Evolutionary conservation across 64 coral and sea anemone genomes (phyloP).

Genomic region (Stylophora pistillata): DNA sequence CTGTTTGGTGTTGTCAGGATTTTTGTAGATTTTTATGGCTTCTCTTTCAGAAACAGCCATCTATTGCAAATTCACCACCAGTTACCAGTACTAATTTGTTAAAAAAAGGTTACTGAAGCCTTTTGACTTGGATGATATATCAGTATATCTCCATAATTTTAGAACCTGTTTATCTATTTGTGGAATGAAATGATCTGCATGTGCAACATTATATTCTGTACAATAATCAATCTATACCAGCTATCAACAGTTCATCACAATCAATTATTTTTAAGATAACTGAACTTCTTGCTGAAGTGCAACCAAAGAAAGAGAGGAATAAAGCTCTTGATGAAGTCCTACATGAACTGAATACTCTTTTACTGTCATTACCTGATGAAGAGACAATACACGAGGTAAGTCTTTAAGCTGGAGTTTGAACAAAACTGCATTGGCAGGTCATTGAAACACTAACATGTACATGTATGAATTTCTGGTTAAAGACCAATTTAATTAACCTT

Average conservation of each 20-base stretch:
- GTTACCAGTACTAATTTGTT: no score
- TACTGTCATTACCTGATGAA: slow-evolving; percentile 57
- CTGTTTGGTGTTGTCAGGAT: no score
- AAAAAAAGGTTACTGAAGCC: no score
- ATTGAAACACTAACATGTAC: not conserved
- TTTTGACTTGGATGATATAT: no score
- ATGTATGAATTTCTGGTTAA: not conserved
- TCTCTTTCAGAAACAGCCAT: no score
- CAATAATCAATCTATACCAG: no score
- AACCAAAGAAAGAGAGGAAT: slow-evolving; percentile 75
- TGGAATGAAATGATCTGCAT: not conserved
- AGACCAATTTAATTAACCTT: no score
- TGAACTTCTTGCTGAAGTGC: slow-evolving; percentile 76
- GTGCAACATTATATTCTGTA: not conserved
- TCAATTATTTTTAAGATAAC: slow-evolving; percentile 41
- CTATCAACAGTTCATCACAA: not conserved
- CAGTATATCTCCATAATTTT: no score
- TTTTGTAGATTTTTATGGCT: no score
- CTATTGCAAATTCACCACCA: no score
- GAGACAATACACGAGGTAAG: slow-evolving; percentile 63
- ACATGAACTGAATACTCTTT: slow-evolving; percentile 61
- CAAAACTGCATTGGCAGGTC: not conserved
- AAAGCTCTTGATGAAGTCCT: slow-evolving; percentile 68
- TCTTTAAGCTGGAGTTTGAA: not conserved
- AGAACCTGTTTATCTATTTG: no score